Conservation (phyloP, 23 tunicate genomes). For the Botrylloides violaceus region DNA sequence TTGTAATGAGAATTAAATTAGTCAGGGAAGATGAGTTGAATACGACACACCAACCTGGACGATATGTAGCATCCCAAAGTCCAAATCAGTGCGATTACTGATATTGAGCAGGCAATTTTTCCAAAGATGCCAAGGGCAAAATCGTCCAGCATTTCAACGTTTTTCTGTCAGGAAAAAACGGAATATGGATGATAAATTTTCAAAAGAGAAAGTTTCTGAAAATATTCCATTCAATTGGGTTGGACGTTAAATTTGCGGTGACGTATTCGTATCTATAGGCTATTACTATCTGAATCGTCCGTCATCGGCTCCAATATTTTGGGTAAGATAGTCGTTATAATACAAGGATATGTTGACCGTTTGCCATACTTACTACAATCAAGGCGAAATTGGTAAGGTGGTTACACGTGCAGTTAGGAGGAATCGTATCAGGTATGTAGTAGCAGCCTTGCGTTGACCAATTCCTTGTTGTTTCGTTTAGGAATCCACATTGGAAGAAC, state of each 20-base stretch:
- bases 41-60: background rate
- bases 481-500: slow-evolving; percentile 23
- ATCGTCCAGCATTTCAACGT: background rate
- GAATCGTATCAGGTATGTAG: background rate
- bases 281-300: too few species aligned
- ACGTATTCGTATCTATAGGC: too few species aligned
- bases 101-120: slow-evolving; percentile 33
- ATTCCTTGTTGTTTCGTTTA: slow-evolving; percentile 8
- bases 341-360: background rate
- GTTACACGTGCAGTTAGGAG: slow-evolving; percentile 36
- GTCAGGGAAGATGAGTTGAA: too few species aligned
- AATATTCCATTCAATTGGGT: too few species aligned
- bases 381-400: slow-evolving; percentile 51
- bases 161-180: slow-evolving; percentile 19
- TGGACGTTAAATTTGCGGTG: too few species aligned
- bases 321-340: background rate
- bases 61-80: slow-evolving; percentile 9
- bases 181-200: too few species aligned
- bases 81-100: slow-evolving; percentile 25
- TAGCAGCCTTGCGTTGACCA: slow-evolving; percentile 40
- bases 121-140: slow-evolving; percentile 30
- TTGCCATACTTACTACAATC: slow-evolving; percentile 34
- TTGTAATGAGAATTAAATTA: too few species aligned
- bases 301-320: too few species aligned
- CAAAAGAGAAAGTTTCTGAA: too few species aligned